Conservation (phyloP, 2,113 vertebrate species). For the Pteruthius melanotis region DNA sequence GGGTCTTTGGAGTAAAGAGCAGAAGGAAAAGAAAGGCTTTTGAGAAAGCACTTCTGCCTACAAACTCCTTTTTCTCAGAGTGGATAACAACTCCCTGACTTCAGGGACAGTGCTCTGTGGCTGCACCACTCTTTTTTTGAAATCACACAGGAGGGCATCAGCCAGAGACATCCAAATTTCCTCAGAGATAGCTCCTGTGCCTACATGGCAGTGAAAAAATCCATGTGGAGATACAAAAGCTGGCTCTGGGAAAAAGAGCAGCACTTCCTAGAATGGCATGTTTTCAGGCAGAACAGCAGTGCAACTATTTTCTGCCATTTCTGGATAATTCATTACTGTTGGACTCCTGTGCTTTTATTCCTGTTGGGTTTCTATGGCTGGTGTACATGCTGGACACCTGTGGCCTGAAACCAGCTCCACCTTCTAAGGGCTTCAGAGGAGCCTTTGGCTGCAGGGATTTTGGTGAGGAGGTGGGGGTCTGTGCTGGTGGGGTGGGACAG, state of each 20-base stretch:
- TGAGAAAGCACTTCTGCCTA: neutral
- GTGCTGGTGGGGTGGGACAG: accelerated
- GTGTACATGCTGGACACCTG: neutral
- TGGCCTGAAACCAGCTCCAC: neutral
- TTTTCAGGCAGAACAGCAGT: neutral
- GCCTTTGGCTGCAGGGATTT: neutral
- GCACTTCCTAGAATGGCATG: accelerated
- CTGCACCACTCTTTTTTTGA: neutral
- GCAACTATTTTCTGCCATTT: neutral
- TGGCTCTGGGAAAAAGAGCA: neutral
- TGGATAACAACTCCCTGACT: neutral
- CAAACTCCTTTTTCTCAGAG: neutral
- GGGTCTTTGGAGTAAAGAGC: neutral
- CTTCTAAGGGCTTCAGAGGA: neutral
- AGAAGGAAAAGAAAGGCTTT: neutral
- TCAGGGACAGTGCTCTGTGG: neutral
- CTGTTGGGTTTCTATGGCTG: neutral
- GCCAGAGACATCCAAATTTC: neutral
- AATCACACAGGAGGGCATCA: neutral
- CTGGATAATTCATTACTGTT: neutral
- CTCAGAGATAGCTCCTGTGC: neutral
- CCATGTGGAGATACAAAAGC: no score
- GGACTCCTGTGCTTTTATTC: neutral
- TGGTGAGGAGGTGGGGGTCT: accelerated
- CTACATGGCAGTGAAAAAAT: neutral